These are phyloP conservation scores for Hirundichthys speculiger DNA, from an alignment of 2,113 vertebrate genomes.

Conservation along the genomic window DNA sequence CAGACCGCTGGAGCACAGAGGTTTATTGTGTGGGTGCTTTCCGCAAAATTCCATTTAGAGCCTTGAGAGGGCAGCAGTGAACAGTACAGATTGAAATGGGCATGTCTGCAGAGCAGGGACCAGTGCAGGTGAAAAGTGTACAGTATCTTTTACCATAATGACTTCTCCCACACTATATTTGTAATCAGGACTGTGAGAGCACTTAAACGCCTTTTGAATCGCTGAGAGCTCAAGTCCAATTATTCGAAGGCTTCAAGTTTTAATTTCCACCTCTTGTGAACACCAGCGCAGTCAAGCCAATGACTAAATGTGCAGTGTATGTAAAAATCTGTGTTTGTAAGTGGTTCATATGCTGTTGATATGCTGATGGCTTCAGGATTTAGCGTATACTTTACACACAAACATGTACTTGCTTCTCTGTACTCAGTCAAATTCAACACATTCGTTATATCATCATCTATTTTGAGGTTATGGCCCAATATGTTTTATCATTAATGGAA, in stretches of 20 bases:
- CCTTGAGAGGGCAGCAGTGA: slow-evolving; percentile 71
- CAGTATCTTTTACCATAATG: neutral
- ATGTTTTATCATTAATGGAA: too few relatives aligned
- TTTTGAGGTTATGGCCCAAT: too few relatives aligned
- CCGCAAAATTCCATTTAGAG: slow-evolving; percentile 31
- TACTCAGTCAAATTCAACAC: neutral
- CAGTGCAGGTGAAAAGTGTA: slow-evolving; percentile 13
- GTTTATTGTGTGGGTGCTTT: neutral
- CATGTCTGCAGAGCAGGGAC: slow-evolving; percentile 1
- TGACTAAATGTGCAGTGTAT: neutral
- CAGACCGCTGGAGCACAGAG: neutral
- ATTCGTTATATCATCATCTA: neutral
- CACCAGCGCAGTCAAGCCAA: neutral
- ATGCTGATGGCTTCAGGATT: slow-evolving; percentile 17
- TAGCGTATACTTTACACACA: neutral
- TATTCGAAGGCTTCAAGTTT: neutral
- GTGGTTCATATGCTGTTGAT: neutral
- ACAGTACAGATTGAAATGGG: slow-evolving; percentile 27
- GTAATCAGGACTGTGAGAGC: neutral
- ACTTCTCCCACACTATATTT: neutral
- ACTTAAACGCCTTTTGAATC: neutral
- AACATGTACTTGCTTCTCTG: neutral
- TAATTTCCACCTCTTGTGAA: too few relatives aligned
- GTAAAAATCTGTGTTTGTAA: neutral
- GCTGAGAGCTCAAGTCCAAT: neutral